Conservation (phyloP, 2,797 vertebrate genomes). For the Sciurus carolinensis region DNA sequence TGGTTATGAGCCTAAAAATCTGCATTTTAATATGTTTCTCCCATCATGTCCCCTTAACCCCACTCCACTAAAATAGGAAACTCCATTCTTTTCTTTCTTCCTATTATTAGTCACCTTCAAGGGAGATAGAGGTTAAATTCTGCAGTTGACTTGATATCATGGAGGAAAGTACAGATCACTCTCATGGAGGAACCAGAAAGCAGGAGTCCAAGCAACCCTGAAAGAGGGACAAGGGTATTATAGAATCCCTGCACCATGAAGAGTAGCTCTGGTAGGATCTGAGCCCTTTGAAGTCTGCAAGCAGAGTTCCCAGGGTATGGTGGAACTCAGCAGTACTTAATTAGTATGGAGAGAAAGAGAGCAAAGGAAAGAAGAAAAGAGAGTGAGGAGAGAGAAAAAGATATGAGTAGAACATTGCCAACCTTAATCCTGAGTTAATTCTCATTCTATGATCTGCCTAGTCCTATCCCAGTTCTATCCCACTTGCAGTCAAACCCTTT, state of each 20-base stretch:
- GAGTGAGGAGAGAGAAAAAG: not conserved
- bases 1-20: not conserved
- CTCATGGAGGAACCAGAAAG: not conserved
- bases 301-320: not conserved
- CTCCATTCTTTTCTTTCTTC: not conserved
- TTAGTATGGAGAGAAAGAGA: not conserved
- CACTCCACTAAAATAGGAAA: not conserved
- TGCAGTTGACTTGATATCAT: not conserved
- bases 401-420: not conserved
- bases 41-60: not conserved
- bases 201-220: not conserved
- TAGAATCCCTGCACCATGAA: not conserved
- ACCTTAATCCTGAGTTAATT: not conserved
- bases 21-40: not conserved
- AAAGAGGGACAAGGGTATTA: not conserved
- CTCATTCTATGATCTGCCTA: not conserved
- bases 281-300: not conserved
- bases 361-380: not conserved
- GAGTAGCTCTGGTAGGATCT: not conserved
- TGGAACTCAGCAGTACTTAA: not conserved
- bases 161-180: not conserved
- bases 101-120: not conserved
- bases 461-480: not conserved
- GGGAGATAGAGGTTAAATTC: not conserved
- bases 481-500: not conserved